Base-by-base conservation (phyloP, 2,888 invertebrate genomes). In the Hermaeophaga mercurialis region DNA sequence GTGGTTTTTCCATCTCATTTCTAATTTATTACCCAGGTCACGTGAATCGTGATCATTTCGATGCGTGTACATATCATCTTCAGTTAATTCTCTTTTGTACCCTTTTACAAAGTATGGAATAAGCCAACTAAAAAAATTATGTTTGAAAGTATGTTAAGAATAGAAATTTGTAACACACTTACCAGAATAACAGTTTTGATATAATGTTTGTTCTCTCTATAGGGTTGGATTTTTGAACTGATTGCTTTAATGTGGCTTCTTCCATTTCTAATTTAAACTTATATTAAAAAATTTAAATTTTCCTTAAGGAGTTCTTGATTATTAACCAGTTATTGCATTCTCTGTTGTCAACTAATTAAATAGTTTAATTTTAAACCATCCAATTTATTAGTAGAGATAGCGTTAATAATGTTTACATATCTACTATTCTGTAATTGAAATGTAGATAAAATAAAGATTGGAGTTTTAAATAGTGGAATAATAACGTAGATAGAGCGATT, bases 71-170 rank as follows among this genome's bases (percentile, higher is more conserved):
- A 84, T 70, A 67, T 84, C 83, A 38, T 78, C 73, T 53, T 80
- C 78, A 31, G 76, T 76, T 18, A 83, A 69, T 55, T 81, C 81
- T 48, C 75, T 75, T 59, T 71, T 77, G 41, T 71, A 72, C 1
- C 82, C 83, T 66, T 78, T 76, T 41, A 73, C 66, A 64, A 83
- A 81, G 22, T 80, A 68, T 2, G 79, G 79, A 33, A 80, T 70
- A 1, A 80, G 68, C 81, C 82, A 83, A 66, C 82, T 82, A 65
- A 58, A 77, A n/a, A 43, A 31, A 36, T 17, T n/a, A n/a, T n/a
- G n/a, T n/a, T n/a, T n/a, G n/a, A n/a, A n/a, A n/a, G n/a, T n/a
- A n/a, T n/a, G n/a, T n/a, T n/a, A n/a, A n/a, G n/a, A n/a, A n/a
- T n/a, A n/a, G n/a, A n/a, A n/a, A n/a, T n/a, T n/a, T n/a, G 6